phyloP scores from a whole-genome alignment of 1,140 invertebrate genomes.

The Eulimnadia texana region DNA sequence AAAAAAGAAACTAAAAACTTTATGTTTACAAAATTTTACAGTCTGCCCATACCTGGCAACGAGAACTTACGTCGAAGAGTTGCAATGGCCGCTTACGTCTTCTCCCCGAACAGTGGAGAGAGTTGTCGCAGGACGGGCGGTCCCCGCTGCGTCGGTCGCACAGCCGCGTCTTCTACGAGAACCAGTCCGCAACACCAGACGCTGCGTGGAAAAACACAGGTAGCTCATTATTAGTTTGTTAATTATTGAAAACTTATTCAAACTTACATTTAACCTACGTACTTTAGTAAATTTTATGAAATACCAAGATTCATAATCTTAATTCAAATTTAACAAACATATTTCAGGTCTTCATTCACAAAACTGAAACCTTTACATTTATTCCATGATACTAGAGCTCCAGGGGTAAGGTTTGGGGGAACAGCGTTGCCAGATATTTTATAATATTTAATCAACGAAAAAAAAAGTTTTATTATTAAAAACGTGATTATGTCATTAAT shows the following conservation, averaged over 20 bases:
- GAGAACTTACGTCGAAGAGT: not conserved
- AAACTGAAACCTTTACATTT: too few species aligned
- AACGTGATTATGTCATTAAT: too few species aligned
- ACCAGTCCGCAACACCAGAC: not conserved
- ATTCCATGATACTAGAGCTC: too few species aligned
- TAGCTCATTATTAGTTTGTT: not conserved
- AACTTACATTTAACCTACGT: not conserved
- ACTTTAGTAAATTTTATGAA: not conserved
- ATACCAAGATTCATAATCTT: too few species aligned
- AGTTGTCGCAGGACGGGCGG: slow-evolving; percentile 7
- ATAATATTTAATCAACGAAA: too few species aligned
- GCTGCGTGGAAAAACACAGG: not conserved
- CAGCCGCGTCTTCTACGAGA: slow-evolving; percentile 6
- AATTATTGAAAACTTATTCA: not conserved
- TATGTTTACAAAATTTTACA: not conserved
- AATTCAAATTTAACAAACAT: too few species aligned
- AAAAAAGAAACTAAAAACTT: not conserved
- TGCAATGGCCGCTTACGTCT: slow-evolving; percentile 13
- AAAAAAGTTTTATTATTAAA: too few species aligned
- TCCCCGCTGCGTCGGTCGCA: not conserved
- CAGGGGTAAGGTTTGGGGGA: too few species aligned
- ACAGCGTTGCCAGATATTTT: too few species aligned
- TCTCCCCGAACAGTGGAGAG: slow-evolving; percentile 14
- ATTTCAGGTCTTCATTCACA: too few species aligned
- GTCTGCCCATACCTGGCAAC: not conserved